Evolutionary conservation across 2,888 invertebrate genomes (phyloP), one percentile per base, ranked within the genome.

Genomic region (Conistra vaccinii): DNA sequence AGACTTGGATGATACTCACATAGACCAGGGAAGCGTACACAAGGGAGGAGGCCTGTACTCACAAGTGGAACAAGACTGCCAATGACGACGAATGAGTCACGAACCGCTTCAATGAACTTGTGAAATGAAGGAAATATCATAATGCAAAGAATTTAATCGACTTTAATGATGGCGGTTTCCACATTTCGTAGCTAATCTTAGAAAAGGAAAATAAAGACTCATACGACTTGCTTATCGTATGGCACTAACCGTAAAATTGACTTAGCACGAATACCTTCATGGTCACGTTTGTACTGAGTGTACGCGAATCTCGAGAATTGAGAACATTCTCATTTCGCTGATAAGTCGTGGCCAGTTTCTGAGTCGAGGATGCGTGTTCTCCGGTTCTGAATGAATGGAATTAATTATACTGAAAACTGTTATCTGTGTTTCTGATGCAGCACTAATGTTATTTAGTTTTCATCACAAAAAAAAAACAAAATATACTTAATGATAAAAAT

Each of bases 201-300:
- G 60, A 69, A 69, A 35, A 53, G 26, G n/a, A 69, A 61, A 69
- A 78, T 45, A 61, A 61, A 53, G 60, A 55, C 26, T 55, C 4
- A 1, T 17, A 9, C 45, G 53, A 53, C 4, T 35, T 26, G 60
- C 78, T 76, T 76, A 76, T 76, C 76, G 78, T 20, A 10, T n/a
- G 17, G 60, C 17, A 20, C 1, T 35, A 20, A 78, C 69, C 76
- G 69, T 78, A 48, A 61, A 76, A 76, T 76, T 76, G 32, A 51
- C 68, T 39, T 58, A 58, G 14, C 53, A 35, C 29, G 57, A 74
- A 68, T 76, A 60, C 53, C 23, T 35, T 62, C 35, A 48, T 14
- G 70, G 61, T 62, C 60, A 45, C 39, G 48, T 61, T 78, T 61
- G 7, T 26, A 35, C 14, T n/a, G 4, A 17, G 17, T 42, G 32